Evolutionary conservation across 1,140 invertebrate genomes (phyloP), one percentile per base, ranked within the genome.

Genomic region (Drosophila equinoxialis): DNA sequence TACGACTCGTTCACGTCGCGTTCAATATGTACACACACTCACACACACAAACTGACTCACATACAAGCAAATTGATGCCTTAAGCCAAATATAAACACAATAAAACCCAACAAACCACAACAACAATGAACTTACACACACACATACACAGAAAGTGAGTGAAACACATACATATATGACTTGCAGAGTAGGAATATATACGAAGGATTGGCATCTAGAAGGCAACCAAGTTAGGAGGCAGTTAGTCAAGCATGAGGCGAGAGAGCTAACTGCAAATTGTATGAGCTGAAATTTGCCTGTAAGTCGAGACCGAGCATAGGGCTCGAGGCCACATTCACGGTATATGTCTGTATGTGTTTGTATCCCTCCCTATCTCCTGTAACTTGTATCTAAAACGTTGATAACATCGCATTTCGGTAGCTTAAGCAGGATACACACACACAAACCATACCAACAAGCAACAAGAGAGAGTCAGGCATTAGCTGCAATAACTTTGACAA

Each of bases 81-180:
- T 83, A 89, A 87, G 83, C 83, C 83, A 87, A 87, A 87, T 89
- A 87, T 87, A 87, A 87, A 87, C 83, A 87, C 84, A 87, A 87
- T 87, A 87, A 87, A 87, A 89, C 84, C 83, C 87, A 87, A 89
- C 84, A 87, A 77, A 84, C 79, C 84, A 60, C 83, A 87, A 69
- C 83, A 80, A 74, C 83, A 87, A 76, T 81, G 78, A 84, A 71
- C 79, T 65, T 23, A 26, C 45, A 74, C 57, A 74, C 70, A 75
- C 42, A 63, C 8, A 61, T 65, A 81, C 62, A 74, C 59, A 67
- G 48, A 71, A 67, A 45, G 48, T 11, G 73, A 65, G 41, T 68
- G 67, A 35, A 59, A 37, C 33, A 6, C 14, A 60, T 26, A 65
- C 14, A 60, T 26, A 65, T 70, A 68, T 77, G 70, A 71, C 42